Base-by-base conservation (phyloP, 2,888 invertebrate species). In the Ephialtes manifestator region DNA sequence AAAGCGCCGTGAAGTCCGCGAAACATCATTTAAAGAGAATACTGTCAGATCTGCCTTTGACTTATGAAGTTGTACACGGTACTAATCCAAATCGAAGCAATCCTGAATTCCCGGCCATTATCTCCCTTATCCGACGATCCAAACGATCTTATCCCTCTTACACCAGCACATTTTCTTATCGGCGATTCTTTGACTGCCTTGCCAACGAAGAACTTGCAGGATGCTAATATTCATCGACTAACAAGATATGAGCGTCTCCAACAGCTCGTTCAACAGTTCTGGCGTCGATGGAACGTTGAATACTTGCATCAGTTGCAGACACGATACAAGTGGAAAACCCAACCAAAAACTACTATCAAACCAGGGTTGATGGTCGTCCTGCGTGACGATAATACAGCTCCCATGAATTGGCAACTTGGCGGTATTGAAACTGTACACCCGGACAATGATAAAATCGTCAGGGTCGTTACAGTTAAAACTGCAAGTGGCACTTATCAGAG, bases 31-130 rank as follows among this genome's bases (percentile, higher is more conserved):
- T n/a, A n/a, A n/a, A n/a, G n/a, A n/a, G n/a, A n/a, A n/a, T n/a
- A n/a, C n/a, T n/a, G n/a, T n/a, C n/a, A n/a, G n/a, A n/a, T n/a
- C n/a, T n/a, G n/a, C n/a, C n/a, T n/a, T n/a, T n/a, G n/a, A n/a
- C n/a, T n/a, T n/a, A n/a, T n/a, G n/a, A n/a, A 71, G 79, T n/a
- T 75, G 51, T 75, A 63, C 46, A 75, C 63, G 48, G 28, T 75
- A 28, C 63, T 75, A 10, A 75, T 46, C 24, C 46, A 75, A 46
- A 46, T 63, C 63, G 75, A 75, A 60, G 75, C 75, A 4, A 75
- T 75, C 35, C 63, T 75, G 28, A 63, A 75, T 75, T 75, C 63
- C 46, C 75, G 75, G 63, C 63, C 75, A 13, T 28, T 75, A 46
- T 46, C 20, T 8, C 75, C 75, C 13, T n/a, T 75, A 63, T 75